Evolutionary conservation across 2,797 vertebrate genomes (phyloP).

Genomic region (Accipiter badius): DNA sequence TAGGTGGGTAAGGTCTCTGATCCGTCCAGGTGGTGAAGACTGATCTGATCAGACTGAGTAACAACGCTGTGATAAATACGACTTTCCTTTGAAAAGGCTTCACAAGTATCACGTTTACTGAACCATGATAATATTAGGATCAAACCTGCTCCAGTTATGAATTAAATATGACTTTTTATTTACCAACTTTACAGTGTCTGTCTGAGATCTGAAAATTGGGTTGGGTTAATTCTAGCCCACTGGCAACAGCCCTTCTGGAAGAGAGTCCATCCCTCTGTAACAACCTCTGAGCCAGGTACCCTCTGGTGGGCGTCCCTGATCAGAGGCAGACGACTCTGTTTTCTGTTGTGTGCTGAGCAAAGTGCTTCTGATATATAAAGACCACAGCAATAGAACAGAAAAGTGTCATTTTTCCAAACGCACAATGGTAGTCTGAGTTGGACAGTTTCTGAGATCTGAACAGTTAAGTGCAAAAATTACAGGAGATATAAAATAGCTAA

Average conservation of each 20-base stretch:
- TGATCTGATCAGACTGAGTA: neutral
- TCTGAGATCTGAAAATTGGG: neutral
- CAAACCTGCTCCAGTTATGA: neutral
- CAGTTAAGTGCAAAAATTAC: neutral
- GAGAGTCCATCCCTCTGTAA: too few species aligned
- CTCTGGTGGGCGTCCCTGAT: neutral
- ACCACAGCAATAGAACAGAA: neutral
- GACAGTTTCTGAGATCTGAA: neutral
- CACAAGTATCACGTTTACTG: neutral
- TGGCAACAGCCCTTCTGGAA: neutral
- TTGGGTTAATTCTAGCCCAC: neutral
- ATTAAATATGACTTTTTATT: neutral
- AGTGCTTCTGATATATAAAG: neutral
- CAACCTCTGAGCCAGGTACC: neutral
- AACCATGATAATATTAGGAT: neutral
- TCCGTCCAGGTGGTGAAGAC: neutral
- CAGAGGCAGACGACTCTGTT: rapidly evolving
- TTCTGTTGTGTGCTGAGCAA: neutral
- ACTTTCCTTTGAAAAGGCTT: neutral
- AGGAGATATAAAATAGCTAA: neutral
- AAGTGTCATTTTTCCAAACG: neutral
- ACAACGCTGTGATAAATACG: rapidly evolving
- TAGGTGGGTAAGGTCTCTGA: neutral
- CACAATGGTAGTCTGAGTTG: rapidly evolving
- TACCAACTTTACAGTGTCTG: neutral